Base-by-base conservation (phyloP, 2,113 vertebrate genomes). In the Myrmophylax atrothorax region DNA sequence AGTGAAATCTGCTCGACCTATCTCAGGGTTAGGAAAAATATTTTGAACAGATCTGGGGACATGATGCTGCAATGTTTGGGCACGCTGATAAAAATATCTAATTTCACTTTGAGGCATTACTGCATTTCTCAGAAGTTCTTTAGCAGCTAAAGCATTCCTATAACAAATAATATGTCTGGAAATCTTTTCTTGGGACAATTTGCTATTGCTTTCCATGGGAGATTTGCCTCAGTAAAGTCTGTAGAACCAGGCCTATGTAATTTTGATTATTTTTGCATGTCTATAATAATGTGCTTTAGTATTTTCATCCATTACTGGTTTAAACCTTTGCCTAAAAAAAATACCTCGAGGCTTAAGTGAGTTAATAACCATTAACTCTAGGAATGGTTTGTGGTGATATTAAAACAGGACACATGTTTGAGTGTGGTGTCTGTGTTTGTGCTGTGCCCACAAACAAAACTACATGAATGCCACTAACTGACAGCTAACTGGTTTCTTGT, bases 391-490 rank as follows among this genome's bases (percentile, higher is more conserved):
- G 96, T 97, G 97, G 97, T 96, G 95, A 86, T 96, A 96, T 98
- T 98, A 98, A 96, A 96, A 98, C 96, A 94, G 55, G 97, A 96
- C 95, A 97, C 84, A 87, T 97, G 90, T 98, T 97, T 97, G 95
- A 97, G 74, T 97, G 96, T 87, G 97, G 94, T 98, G 97, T 90
- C 94, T 90, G 88, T 97, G 96, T 97, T 97, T 98, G 77, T 89
- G 90, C 97, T 98, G 96, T 97, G 92, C 97, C 95, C 96, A 94
- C 97, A 97, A 98, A 97, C 97, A 98, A 97, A 98, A 96, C 90
- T 96, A 52, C 58, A 20, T 86, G 93, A 96, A 94, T 91, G 94
- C 96, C 91, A 94, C 95, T 96, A 92, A 97, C 96, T 97, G 96
- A 96, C 94, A 96, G 96, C 95, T 97, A 89, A 93, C 85, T 95